A percentile compares a stretch with the other conserved stretches of the same genome.
Evolutionary conservation across 2,888 invertebrate species (phyloP).

Genomic region (Stenoptilia bipunctidactyla): DNA sequence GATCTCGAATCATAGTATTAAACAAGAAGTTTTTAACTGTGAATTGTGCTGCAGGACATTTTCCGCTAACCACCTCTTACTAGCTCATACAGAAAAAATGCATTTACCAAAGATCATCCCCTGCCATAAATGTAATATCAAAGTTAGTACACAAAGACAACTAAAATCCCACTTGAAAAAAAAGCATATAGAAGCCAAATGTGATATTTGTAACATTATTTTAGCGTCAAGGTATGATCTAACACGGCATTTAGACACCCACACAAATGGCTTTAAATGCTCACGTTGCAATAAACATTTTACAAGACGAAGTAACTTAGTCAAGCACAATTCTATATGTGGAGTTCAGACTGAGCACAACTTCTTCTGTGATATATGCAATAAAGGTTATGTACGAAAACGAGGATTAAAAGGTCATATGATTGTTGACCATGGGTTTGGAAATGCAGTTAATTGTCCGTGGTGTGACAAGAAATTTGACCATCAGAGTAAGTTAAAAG

Average conservation of each 20-base stretch:
- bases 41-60: slow-evolving; percentile 37
- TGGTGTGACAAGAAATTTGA: slow-evolving; percentile 52
- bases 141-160: slow-evolving; percentile 38
- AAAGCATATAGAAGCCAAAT: slow-evolving; percentile 33
- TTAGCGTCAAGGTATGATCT: slow-evolving; percentile 39
- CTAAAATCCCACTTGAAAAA: slow-evolving; percentile 33
- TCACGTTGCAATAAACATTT: slow-evolving; percentile 35
- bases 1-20: slow-evolving; percentile 14
- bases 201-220: slow-evolving; percentile 38
- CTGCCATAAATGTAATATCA: slow-evolving; percentile 32
- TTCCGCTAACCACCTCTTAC: slow-evolving; percentile 23
- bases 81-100: slow-evolving; percentile 35
- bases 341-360: slow-evolving; percentile 12
- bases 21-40: slow-evolving; percentile 18
- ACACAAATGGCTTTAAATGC: slow-evolving; percentile 30
- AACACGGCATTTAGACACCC: slow-evolving; percentile 36
- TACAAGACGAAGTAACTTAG: slow-evolving; percentile 33
- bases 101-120: slow-evolving; percentile 19
- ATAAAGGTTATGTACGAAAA: slow-evolving; percentile 38
- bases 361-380: slow-evolving; percentile 39
- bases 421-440: slow-evolving; percentile 42
- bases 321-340: slow-evolving; percentile 30
- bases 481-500: slow-evolving; percentile 37
- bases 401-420: slow-evolving; percentile 39
- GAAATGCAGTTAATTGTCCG: slow-evolving; percentile 32